A percentile compares a stretch with the other conserved stretches of the same genome.
Evolutionary conservation across 2,113 vertebrate species (phyloP).

Genomic region (Tupaia tana): DNA sequence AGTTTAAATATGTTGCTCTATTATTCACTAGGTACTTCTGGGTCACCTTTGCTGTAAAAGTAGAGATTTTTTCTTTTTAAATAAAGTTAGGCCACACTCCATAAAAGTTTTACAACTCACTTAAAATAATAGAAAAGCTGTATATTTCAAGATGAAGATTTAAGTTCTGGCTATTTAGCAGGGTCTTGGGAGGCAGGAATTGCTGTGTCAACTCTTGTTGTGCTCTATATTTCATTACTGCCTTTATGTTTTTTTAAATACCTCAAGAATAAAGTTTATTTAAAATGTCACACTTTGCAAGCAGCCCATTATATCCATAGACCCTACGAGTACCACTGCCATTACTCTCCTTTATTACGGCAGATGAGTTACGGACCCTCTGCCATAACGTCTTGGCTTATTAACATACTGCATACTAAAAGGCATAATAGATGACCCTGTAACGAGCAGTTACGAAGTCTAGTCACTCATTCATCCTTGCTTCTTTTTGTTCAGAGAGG

Average conservation of each 20-base stretch:
- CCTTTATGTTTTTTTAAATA: conserved; percentile 76
- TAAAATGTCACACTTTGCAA: conserved; percentile 70
- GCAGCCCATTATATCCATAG: conserved; percentile 26
- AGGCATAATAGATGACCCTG: neutral
- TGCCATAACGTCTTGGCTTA: conserved; percentile 48
- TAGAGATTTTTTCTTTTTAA: conserved; percentile 65
- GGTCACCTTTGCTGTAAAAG: conserved; percentile 80
- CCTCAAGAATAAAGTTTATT: conserved; percentile 74
- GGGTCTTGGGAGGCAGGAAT: conserved; percentile 58
- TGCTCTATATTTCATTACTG: conserved; percentile 71
- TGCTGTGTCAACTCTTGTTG: conserved; percentile 65
- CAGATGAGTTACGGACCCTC: conserved; percentile 61
- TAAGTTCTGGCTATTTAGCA: conserved; percentile 66
- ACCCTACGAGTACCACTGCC: neutral
- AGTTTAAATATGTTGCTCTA: conserved; percentile 65
- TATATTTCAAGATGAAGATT: conserved; percentile 70
- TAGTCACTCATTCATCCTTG: conserved; percentile 35
- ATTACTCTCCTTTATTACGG: conserved; percentile 52
- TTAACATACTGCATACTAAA: conserved; percentile 63
- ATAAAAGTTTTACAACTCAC: conserved; percentile 78
- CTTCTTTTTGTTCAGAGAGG: neutral
- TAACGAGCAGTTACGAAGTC: conserved; percentile 45
- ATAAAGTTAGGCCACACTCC: conserved; percentile 68
- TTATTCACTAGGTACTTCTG: conserved; percentile 68
- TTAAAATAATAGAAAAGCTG: conserved; percentile 68